phyloP scores from a whole-genome alignment of 2,797 vertebrate genomes.

The Falco columbarius region DNA sequence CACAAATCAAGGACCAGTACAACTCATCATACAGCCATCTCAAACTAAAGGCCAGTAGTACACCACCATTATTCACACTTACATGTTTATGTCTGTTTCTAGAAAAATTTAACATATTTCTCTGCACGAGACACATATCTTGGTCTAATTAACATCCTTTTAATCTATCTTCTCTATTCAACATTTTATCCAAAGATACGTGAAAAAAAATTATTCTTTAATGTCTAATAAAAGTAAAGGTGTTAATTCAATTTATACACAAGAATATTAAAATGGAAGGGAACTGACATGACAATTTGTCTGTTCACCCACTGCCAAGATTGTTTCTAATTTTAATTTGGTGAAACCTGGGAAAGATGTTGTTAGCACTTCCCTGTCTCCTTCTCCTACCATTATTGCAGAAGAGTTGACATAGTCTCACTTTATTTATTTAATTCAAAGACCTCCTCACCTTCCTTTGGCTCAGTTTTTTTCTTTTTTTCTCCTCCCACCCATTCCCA shows the following conservation, averaged over 20 bases:
- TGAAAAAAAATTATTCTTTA: not conserved
- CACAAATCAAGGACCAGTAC: not conserved
- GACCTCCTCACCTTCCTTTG: not conserved
- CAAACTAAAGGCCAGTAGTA: not conserved
- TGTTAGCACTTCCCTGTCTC: not conserved
- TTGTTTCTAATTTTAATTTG: not conserved
- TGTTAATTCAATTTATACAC: not conserved
- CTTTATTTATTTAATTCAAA: conserved; percentile 6
- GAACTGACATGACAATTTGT: not conserved
- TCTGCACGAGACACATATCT: not conserved
- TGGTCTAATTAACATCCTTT: not conserved
- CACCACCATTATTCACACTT: not conserved
- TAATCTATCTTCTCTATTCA: not conserved
- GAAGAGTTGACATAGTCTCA: not conserved
- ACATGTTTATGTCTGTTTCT: not conserved
- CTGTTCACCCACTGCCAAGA: not conserved
- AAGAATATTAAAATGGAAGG: not conserved
- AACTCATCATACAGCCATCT: not conserved
- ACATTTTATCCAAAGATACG: not conserved
- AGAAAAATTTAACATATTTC: not conserved
- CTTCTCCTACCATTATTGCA: not conserved
- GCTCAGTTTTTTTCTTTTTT: not conserved
- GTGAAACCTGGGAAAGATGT: not conserved
- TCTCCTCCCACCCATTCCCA: not conserved
- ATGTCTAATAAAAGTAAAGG: not conserved